Evolutionary conservation across 2,888 invertebrate genomes (phyloP).

Genomic region (Drosophila quinaria): DNA sequence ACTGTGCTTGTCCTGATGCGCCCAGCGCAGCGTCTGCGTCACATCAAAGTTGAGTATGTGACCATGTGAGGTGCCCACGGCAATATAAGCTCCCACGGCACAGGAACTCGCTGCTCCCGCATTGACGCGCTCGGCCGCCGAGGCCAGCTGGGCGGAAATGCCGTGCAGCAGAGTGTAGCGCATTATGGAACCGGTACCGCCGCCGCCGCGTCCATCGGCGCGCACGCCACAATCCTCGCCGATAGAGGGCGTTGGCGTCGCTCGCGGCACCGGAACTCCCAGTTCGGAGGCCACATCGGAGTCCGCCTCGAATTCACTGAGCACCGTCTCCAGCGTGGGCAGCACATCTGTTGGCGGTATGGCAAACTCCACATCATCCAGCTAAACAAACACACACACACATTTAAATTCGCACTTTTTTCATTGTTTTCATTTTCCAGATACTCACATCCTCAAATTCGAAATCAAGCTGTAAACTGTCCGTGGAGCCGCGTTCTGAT

Average conservation of each 20-base stretch:
- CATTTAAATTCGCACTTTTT: not conserved
- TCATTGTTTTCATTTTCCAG: constrained; percentile 17
- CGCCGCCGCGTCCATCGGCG: constrained; percentile 83
- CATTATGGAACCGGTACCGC: constrained; percentile 88
- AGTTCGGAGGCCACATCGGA: constrained; percentile 87
- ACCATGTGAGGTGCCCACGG: constrained; percentile 98
- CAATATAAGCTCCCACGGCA: constrained; percentile 92
- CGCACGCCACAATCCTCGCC: constrained; percentile 85
- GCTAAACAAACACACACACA: constrained; percentile 86
- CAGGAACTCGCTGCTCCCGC: constrained; percentile 95
- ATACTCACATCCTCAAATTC: constrained; percentile 84
- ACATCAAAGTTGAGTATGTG: constrained; percentile 94
- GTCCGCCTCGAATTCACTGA: constrained; percentile 91
- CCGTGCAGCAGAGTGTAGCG: constrained; percentile 94
- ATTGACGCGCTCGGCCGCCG: constrained; percentile 94
- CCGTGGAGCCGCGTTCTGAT: constrained; percentile 89
- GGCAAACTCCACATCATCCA: constrained; percentile 93
- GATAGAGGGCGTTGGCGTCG: constrained; percentile 85
- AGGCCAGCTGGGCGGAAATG: constrained; percentile 94
- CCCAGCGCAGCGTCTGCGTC: constrained; percentile 96
- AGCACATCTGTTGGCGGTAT: constrained; percentile 91
- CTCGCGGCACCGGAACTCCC: constrained; percentile 78
- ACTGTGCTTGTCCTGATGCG: constrained; percentile 88
- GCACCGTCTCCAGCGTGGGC: constrained; percentile 92
- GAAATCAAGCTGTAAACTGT: constrained; percentile 90